Base-by-base conservation (phyloP, 2,797 vertebrate species). In the Falco rusticolus region DNA sequence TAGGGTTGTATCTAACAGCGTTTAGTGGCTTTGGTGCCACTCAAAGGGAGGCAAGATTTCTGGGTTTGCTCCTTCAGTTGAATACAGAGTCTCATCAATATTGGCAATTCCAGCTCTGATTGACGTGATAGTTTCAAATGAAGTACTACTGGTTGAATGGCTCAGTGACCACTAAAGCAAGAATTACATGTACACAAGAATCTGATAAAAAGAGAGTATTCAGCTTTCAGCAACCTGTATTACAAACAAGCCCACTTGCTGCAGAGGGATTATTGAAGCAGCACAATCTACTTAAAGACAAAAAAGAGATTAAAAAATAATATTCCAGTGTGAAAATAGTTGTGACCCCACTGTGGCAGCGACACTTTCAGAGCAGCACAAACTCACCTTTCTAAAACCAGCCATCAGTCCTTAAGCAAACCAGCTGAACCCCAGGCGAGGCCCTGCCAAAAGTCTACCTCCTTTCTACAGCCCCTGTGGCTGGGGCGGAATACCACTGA, bases 261-360 rank as follows among this genome's bases (percentile, higher is more conserved):
- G 75, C 85, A 93, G 53, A 94, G 39, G 50, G 50, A 86, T 95
- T 90, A 70, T 72, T 94, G 90, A n/a, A 96, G 87, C 76, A 96
- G 69, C 79, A 89, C 84, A 89, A 61, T 37, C 88, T 95, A 48
- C 76, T 90, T 94, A 83, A 70, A 84, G 34, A 71, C 41, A 77
- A 41, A 61, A 24, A 18, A 37, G 4, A 37, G 53, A 66, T 59
- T 5, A n/a, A 60, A 75, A 45, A 51, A 43, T 43, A 72, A 75
- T 45, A 57, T 91, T 90, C 84, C 61, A 34, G 21, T 47, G 37
- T 90, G 74, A 57, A 95, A 95, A 65, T 54, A 83, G 78, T 37
- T 89, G 69, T 61, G 70, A 94, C 33, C 37, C 47, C 72, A 89
- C 19, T 2, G 6, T 10, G 20, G 31, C 39, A 88, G 41, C 69